Percentiles rank a stretch among this genome's conserved stretches.
Conservation (phyloP, 2,113 vertebrate genomes). For the Entelurus aequoreus region DNA sequence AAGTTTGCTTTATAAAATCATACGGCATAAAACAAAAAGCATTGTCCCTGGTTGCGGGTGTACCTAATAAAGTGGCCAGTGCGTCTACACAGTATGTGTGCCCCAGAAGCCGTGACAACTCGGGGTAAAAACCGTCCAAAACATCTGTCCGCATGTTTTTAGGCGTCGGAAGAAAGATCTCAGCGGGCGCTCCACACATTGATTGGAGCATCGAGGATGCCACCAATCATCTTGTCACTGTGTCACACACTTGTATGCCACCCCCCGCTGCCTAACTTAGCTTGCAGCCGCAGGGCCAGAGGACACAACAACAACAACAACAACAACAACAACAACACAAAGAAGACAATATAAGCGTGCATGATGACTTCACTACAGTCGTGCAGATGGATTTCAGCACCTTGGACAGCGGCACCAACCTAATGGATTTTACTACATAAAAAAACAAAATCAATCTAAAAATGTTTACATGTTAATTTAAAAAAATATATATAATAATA, state of each 20-base stretch:
- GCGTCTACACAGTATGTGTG: neutral
- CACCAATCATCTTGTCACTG: conserved; percentile 46
- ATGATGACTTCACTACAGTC: too few species aligned
- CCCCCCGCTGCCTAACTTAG: conserved; percentile 10
- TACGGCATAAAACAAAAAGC: too few species aligned
- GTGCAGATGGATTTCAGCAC: conserved; percentile 5
- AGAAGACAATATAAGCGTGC: conserved; percentile 2
- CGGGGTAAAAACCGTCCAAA: conserved; percentile 32
- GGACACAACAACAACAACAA: conserved; percentile 3
- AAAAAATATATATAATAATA: too few species aligned
- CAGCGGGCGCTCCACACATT: conserved; percentile 28
- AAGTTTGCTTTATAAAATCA: too few species aligned
- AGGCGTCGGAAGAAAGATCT: conserved; percentile 23
- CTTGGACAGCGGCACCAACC: too few species aligned
- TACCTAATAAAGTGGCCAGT: too few species aligned
- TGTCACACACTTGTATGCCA: conserved; percentile 19
- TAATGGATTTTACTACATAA: too few species aligned
- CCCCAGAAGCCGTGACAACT: conserved; percentile 2
- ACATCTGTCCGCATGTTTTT: conserved; percentile 22
- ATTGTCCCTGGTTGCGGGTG: too few species aligned
- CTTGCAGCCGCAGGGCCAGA: conserved; percentile 33
- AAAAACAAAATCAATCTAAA: too few species aligned
- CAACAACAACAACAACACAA: neutral
- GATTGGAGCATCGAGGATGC: conserved; percentile 32
- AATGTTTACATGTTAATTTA: too few species aligned